A percentile compares a stretch with the other conserved stretches of the same genome.
phyloP scores from a whole-genome alignment of 1,140 invertebrate genomes.

The Drosophila guanche region DNA sequence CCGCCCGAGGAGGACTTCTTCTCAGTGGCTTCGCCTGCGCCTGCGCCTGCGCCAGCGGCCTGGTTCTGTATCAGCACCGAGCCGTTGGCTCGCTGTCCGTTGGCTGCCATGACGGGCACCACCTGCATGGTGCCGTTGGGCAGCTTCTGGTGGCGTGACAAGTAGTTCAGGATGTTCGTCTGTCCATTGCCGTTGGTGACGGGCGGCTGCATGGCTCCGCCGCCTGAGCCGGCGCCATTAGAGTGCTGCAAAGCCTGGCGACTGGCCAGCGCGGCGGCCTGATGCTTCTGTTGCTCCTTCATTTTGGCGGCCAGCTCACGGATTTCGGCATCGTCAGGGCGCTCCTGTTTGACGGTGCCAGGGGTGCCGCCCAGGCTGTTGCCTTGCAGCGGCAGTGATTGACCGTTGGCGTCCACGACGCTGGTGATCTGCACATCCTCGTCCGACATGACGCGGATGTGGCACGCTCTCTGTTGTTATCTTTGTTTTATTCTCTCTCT shows the following conservation, averaged over 20 bases:
- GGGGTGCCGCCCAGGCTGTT: slow-evolving; percentile 59
- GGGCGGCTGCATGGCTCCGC: slow-evolving; percentile 63
- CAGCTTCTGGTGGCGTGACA: slow-evolving; percentile 84
- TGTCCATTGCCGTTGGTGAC: slow-evolving; percentile 84
- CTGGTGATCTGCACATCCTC: slow-evolving; percentile 74
- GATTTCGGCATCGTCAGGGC: slow-evolving; percentile 93
- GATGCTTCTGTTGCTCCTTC: slow-evolving; percentile 90
- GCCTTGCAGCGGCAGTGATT: slow-evolving; percentile 69
- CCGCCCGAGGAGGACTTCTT: slow-evolving; percentile 40
- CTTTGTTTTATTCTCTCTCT: slow-evolving; percentile 8
- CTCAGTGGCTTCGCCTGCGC: slow-evolving; percentile 33
- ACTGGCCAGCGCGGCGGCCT: slow-evolving; percentile 71
- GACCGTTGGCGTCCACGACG: slow-evolving; percentile 77
- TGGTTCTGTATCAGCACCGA: neutral
- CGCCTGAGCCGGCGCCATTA: slow-evolving; percentile 55
- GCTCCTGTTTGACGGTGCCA: slow-evolving; percentile 89
- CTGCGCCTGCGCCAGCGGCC: slow-evolving; percentile 20
- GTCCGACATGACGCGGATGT: slow-evolving; percentile 35
- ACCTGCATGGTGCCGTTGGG: slow-evolving; percentile 79
- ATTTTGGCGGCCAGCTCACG: slow-evolving; percentile 92
- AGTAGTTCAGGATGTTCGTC: slow-evolving; percentile 86
- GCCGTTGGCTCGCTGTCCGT: slow-evolving; percentile 25
- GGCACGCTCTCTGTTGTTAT: slow-evolving; percentile 37
- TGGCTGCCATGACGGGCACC: slow-evolving; percentile 53
- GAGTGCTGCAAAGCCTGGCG: slow-evolving; percentile 77